A percentile compares a stretch with the other conserved stretches of the same genome.
phyloP scores from a whole-genome alignment of 2,888 invertebrate genomes.

The Agriopis aurantiaria region DNA sequence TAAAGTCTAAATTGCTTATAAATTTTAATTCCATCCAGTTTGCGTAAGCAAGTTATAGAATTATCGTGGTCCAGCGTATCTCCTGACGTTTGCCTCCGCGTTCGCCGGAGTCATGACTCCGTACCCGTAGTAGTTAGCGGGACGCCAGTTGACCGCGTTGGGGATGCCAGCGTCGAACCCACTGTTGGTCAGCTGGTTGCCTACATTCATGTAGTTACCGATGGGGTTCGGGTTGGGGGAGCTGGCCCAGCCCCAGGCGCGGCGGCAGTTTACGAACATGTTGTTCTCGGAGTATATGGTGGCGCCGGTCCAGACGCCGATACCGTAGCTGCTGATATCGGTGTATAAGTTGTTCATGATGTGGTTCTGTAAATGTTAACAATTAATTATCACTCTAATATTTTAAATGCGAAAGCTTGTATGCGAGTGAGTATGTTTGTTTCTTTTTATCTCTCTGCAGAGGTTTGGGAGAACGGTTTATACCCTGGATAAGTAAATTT shows the following conservation, averaged over 20 bases:
- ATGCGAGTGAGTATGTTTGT: too few relatives aligned
- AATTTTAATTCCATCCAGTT: too few relatives aligned
- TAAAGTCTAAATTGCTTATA: too few relatives aligned
- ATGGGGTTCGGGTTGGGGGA: constrained; percentile 13
- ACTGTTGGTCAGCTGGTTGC: constrained; percentile 13
- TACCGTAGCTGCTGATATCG: constrained; percentile 12
- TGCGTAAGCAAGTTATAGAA: too few relatives aligned
- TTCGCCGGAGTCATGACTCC: not conserved
- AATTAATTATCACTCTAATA: not conserved
- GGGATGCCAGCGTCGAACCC: constrained; percentile 6
- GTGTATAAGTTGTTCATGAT: constrained; percentile 15
- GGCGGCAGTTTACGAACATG: constrained; percentile 8
- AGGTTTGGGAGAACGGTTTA: too few relatives aligned
- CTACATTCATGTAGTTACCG: not conserved
- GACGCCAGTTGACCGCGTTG: not conserved
- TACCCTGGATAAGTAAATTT: too few relatives aligned
- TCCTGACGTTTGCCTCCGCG: not conserved
- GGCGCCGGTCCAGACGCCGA: constrained; percentile 13
- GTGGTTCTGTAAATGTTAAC: constrained; percentile 3
- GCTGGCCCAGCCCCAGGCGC: constrained; percentile 19
- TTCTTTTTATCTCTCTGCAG: too few relatives aligned
- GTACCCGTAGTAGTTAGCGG: constrained; percentile 5
- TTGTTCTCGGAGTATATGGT: constrained; percentile 5
- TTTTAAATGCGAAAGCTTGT: too few relatives aligned
- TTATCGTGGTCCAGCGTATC: constrained; percentile 8